Evolutionary conservation across 2,113 vertebrate species (phyloP), one percentile per base, ranked within the genome.

Genomic region (Oreotragus oreotragus): DNA sequence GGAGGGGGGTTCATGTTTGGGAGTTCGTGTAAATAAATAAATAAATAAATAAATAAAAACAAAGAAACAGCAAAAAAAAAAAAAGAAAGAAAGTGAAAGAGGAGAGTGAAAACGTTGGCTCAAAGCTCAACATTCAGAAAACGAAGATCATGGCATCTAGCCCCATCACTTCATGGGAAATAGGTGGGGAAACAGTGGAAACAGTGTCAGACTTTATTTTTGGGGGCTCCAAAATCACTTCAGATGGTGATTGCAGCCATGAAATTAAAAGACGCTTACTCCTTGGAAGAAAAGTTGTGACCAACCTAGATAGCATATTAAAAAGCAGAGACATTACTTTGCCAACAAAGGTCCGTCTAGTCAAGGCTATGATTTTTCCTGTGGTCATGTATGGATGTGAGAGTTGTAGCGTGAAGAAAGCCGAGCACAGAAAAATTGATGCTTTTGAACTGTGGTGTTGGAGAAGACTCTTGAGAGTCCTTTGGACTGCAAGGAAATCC

Each of bases 311-410:
- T 17, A 66, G 17, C 64, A 66, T 36, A n/a, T 66, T 66, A 36
- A 36, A 36, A 66, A 66, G 16, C n/a, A 66, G 64, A 66, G 64
- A 11, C 64, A 36, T 66, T 36, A 21, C 64, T 36, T 66, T 66
- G n/a, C n/a, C 64, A 66, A 36, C n/a, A 66, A 66, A 66, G 8
- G 17, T 36, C 0, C 0, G 0, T 17, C 36, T 66, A 66, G 64
- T 17, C 64, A 66, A 66, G 21, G n/a, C 64, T 66, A 11, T 21
- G 8, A n/a, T 66, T 66, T 66, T 66, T 36, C 33, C 64, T 11
- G 33, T 66, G 21, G 33, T 36, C 64, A 36, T 11, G 64, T 11
- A 66, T 3, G 9, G 17, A 36, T 36, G 8, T 66, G 64, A 66
- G 17, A 66, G 64, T 3, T 66, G 64, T 33, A 36, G 33, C 64